These are phyloP conservation scores for Idaea aversata DNA, from an alignment of 2,888 invertebrate genomes.

Conservation along the genomic window DNA sequence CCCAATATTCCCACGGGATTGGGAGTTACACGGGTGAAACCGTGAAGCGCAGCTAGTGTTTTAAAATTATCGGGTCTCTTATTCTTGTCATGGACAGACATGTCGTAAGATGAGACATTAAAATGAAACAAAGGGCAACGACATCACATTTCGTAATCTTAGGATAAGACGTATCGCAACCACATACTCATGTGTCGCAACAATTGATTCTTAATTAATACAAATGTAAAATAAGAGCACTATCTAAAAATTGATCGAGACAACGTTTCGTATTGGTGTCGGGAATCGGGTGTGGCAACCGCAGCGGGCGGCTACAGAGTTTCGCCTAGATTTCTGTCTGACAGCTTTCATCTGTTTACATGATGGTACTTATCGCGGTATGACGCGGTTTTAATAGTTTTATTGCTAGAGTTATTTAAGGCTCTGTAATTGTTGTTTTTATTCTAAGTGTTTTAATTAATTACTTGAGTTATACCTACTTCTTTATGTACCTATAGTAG, in stretches of 20 bases:
- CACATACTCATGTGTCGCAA: too few relatives aligned
- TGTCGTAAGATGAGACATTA: neutral
- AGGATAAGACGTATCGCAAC: too few relatives aligned
- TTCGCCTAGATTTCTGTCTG: slow-evolving; percentile 14
- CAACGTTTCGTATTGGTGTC: slow-evolving; percentile 22
- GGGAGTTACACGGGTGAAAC: too few relatives aligned
- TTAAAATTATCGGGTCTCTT: too few relatives aligned
- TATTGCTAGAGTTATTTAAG: slow-evolving; percentile 29
- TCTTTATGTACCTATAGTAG: too few relatives aligned
- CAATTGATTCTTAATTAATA: neutral
- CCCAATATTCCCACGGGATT: too few relatives aligned
- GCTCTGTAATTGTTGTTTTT: neutral
- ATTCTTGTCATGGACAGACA: too few relatives aligned
- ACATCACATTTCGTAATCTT: neutral
- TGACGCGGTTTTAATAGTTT: slow-evolving; percentile 34
- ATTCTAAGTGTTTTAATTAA: too few relatives aligned
- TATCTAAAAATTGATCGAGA: slow-evolving; percentile 1
- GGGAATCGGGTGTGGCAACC: slow-evolving; percentile 27
- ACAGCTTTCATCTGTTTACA: slow-evolving; percentile 33
- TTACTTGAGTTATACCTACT: too few relatives aligned
- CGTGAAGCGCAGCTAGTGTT: too few relatives aligned
- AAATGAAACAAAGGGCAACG: neutral
- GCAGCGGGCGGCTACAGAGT: slow-evolving; percentile 21
- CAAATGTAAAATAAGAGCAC: neutral
- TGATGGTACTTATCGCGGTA: slow-evolving; percentile 36